Base-by-base conservation (phyloP, 2,113 vertebrate species). In the Oryzias woworae region DNA sequence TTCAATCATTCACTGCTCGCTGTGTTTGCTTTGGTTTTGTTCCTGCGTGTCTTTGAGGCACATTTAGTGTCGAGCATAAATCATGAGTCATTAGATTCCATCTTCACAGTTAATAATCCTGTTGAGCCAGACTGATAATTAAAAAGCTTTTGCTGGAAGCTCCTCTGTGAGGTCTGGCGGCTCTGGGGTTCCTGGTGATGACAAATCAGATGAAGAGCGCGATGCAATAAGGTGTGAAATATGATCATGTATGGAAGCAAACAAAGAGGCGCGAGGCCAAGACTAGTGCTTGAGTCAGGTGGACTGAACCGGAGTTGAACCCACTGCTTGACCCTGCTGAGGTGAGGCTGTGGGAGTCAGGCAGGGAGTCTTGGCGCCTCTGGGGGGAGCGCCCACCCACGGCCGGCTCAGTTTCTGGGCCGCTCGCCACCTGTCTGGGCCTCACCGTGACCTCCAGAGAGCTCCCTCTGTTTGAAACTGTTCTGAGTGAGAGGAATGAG, bases 311-410 rank as follows among this genome's bases (percentile, higher is more conserved):
- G 31, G 66, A 58, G 51, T 26, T 89, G 88, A 88, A 85, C 88
- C 66, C 47, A 1, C 53, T 5, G 28, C 4, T 51, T 23, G 71
- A 80, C 80, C 84, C 69, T 47, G 52, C 74, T 5, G 49, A 83
- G 80, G 78, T 78, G 88, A 83, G 74, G 85, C 69, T 85, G 81
- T 85, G 85, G 81, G 87, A 86, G 84, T 63, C 73, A 26, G 78
- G 69, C 72, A 69, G 76, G 63, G 69, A 85, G 77, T 87, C n/a
- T 87, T 85, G 78, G 83, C 88, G 87, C 88, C 88, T 90, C 82
- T 71, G 68, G 80, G 36, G 74, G 75, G 74, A 68, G 82, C 53
- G 58, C 74, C 73, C 88, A 84, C 82, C 82, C 84, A 87, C 82
- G 65, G 74, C 57, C 66, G 66, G 62, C 81, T 80, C 73, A 57